These are phyloP conservation scores for Lateolabrax maculatus DNA, from an alignment of 2,797 vertebrate genomes.

Conservation along the genomic window DNA sequence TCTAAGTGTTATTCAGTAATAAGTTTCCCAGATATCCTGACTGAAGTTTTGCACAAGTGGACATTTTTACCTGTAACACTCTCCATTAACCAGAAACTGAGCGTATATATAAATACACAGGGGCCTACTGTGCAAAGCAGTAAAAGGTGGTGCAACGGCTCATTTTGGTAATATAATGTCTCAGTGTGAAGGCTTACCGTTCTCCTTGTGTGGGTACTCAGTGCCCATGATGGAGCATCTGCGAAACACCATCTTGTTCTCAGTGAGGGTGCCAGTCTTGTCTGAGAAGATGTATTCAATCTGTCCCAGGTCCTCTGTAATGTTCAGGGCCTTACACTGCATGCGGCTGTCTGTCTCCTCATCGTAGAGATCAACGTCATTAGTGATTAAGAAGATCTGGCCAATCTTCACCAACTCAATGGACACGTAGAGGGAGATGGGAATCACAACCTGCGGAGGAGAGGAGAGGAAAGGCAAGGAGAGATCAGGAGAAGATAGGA, in stretches of 20 bases:
- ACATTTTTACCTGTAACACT: not conserved
- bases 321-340: constrained; percentile 94
- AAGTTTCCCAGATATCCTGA: not conserved
- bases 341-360: constrained; percentile 87
- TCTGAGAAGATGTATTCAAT: constrained; percentile 96
- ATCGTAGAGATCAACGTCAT: constrained; percentile 93
- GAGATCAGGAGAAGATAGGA: not conserved
- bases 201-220: constrained; percentile 94
- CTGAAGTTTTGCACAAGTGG: not conserved
- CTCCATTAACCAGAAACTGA: too few species aligned
- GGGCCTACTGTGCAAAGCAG: not conserved
- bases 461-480: not conserved
- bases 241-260: constrained; percentile 98
- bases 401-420: constrained; percentile 94
- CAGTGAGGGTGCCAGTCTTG: constrained; percentile 97
- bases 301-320: constrained; percentile 97
- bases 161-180: not conserved
- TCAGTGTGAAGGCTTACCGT: constrained; percentile 82
- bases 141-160: not conserved
- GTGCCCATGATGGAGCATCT: constrained; percentile 92
- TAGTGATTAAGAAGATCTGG: constrained; percentile 93
- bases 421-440: constrained; percentile 95
- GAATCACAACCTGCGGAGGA: constrained; percentile 91
- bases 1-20: not conserved
- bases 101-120: not conserved